These are phyloP conservation scores for Petrocephalus schoutedeni DNA, from an alignment of 2,797 vertebrate genomes.

Conservation along the genomic window DNA sequence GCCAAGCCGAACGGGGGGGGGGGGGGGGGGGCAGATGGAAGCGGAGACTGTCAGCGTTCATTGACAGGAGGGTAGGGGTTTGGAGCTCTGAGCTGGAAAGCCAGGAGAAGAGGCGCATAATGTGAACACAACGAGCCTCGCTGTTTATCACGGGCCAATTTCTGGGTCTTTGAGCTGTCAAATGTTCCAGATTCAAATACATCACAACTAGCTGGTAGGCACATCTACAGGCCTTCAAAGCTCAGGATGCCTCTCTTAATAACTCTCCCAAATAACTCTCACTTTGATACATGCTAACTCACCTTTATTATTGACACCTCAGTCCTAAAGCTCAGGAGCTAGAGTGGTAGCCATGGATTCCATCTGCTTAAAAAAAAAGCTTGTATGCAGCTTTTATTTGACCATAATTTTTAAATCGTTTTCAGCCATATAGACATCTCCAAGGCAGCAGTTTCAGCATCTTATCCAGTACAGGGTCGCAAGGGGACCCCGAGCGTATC, in stretches of 20 bases:
- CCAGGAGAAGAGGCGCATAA: background rate
- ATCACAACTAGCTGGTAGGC: background rate
- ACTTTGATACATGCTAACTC: background rate
- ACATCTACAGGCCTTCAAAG: background rate
- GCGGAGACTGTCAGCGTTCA: background rate
- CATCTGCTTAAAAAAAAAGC: background rate
- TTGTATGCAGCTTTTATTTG: background rate
- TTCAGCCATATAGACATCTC: background rate
- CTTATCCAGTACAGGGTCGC: background rate
- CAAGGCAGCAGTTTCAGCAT: background rate
- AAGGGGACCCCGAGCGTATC: background rate
- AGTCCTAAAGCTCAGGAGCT: background rate
- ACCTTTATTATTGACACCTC: background rate
- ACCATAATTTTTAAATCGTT: background rate
- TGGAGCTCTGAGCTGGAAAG: background rate
- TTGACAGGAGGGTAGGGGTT: background rate
- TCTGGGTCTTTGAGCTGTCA: constrained; percentile 1
- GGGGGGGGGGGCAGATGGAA: background rate
- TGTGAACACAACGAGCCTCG: background rate
- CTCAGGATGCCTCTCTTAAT: background rate
- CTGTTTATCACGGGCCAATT: background rate
- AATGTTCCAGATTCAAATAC: background rate
- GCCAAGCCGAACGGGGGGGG: background rate
- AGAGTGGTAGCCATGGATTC: background rate
- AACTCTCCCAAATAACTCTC: background rate